These are phyloP conservation scores for Myotis brandtii DNA, from an alignment of 2,113 vertebrate genomes.

Conservation along the genomic window DNA sequence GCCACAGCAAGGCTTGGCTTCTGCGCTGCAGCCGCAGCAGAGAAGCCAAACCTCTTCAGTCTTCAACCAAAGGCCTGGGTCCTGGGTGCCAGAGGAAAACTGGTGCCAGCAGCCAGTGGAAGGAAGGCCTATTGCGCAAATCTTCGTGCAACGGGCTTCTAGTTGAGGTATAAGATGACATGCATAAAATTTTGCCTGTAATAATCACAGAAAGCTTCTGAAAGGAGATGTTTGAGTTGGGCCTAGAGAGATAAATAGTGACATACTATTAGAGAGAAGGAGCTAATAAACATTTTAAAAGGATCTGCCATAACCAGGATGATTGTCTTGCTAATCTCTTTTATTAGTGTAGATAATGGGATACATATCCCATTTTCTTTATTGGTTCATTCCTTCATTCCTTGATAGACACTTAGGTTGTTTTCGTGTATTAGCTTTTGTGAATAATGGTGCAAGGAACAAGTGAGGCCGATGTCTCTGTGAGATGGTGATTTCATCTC, in stretches of 20 bases:
- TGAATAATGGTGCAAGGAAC: neutral
- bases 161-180: neutral
- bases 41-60: no score
- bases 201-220: neutral
- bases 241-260: neutral
- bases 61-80: no score
- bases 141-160: no score
- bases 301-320: neutral
- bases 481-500: neutral
- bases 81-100: no score
- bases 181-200: neutral
- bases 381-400: neutral
- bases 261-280: neutral
- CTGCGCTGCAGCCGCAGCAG: no score
- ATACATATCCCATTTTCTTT: neutral
- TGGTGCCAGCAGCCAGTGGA: no score
- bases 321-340: neutral
- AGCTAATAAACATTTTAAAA: neutral
- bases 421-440: neutral
- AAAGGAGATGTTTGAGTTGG: slow-evolving; percentile 38
- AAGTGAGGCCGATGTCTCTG: neutral
- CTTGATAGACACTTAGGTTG: neutral
- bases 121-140: no score
- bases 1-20: no score
- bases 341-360: neutral